phyloP scores from a whole-genome alignment of 2,888 invertebrate species.

The Megalurothrips usitatus region DNA sequence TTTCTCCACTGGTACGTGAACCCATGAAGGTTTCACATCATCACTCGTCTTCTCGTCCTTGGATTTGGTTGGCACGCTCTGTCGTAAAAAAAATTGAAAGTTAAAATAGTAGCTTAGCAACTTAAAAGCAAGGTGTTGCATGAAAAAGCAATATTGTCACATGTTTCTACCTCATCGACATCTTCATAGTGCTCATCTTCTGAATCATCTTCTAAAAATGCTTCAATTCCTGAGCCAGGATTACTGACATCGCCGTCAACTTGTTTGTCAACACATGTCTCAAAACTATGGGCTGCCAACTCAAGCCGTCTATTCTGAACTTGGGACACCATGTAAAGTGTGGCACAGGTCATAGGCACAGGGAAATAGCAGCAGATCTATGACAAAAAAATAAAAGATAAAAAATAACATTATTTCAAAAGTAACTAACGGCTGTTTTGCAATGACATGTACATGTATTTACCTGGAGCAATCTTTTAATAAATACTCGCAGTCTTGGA shows the following conservation, averaged over 20 bases:
- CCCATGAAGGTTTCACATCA: constrained; percentile 38
- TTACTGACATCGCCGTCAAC: no score
- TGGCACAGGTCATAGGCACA: constrained; percentile 75
- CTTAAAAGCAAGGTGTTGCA: no score
- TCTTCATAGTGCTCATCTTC: constrained; percentile 36
- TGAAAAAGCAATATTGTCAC: no score
- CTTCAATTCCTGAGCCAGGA: constrained; percentile 39
- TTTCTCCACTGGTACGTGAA: constrained; percentile 38
- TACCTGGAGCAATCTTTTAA: constrained; percentile 78
- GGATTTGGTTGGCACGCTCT: constrained; percentile 28
- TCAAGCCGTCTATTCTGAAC: constrained; percentile 46
- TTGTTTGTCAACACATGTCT: constrained; percentile 33
- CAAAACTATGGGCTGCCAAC: not conserved
- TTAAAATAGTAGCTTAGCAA: not conserved
- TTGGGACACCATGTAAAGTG: constrained; percentile 74
- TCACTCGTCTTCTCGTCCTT: constrained; percentile 41
- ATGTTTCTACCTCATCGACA: constrained; percentile 32
- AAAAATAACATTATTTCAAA: constrained; percentile 37
- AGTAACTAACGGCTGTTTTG: constrained; percentile 35
- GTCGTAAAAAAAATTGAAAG: not conserved
- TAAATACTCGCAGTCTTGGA: constrained; percentile 70
- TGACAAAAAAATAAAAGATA: constrained; percentile 38
- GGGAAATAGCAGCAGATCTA: constrained; percentile 64
- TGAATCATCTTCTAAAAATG: constrained; percentile 50
- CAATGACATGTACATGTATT: no score